Evolutionary conservation across 2,113 vertebrate genomes (phyloP), one percentile per base, ranked within the genome.

Genomic region (Melanostigma gelatinosum): DNA sequence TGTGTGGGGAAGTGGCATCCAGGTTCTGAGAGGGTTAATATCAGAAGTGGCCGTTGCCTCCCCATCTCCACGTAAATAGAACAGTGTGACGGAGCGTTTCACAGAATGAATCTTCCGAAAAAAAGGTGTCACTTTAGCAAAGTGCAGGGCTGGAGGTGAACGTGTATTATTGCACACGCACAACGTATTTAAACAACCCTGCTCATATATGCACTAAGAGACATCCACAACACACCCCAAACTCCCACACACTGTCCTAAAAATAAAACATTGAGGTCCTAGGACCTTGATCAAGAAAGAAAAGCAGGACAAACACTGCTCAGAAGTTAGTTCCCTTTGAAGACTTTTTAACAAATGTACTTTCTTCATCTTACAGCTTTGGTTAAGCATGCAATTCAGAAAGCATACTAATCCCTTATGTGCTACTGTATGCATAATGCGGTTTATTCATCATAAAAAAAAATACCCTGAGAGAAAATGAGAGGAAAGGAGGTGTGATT

Each of bases 21-120:
- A 88, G 81, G 91, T 68, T 72, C 61, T 62, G 66, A 81, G 68
- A 88, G 93, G 89, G 92, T 94, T 94, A 93, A 94, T 93, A 85
- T 93, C 89, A 73, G 79, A 90, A 93, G 88, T 88, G 82, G 83
- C 92, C 80, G 92, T 93, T 91, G 86, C 81, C 77, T 90, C 34
- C 83, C 73, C 0, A 32, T 87, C 85, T 86, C 60, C 75, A 79
- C 83, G 55, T 87, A 87, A 88, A 89, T 85, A 89, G 88, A 89
- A 68, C 83, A 76, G 70, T 24, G 89, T 93, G 89, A 93, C 82
- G 64, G 79, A 87, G 91, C 85, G 9, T 88, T 91, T 93, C 69
- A 2, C 83, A 79, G 69, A 88, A 91, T 91, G 85, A 91, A 85
- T 89, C 65, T 84, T 57, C 20, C n/a, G 34, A 34, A 34, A 34